A percentile compares a stretch with the other conserved stretches of the same genome.
Conservation (phyloP, 2,888 invertebrate genomes). For the Cataglyphis rosenhaueri region DNA sequence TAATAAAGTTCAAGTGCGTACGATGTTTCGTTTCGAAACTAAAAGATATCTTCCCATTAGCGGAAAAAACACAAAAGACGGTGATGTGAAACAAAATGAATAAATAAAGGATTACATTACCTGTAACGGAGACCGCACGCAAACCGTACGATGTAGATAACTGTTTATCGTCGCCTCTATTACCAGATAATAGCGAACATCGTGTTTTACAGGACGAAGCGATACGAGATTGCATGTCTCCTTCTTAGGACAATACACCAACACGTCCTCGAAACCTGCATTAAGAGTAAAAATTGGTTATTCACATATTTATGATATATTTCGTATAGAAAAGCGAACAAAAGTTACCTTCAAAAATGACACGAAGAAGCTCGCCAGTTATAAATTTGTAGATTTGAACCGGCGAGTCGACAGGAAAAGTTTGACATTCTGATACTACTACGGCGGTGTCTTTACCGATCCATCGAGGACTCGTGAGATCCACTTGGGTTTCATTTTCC, state of each 20-base stretch:
- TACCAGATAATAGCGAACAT: constrained; percentile 90
- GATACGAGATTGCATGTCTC: constrained; percentile 89
- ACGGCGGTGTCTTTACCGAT: constrained; percentile 87
- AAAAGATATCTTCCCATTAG: constrained; percentile 62
- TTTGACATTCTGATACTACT: constrained; percentile 85
- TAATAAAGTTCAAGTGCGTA: constrained; percentile 92
- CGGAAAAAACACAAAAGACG: not conserved
- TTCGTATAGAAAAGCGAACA: not conserved
- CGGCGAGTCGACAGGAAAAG: constrained; percentile 86
- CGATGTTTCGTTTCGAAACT: constrained; percentile 92
- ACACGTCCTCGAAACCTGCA: constrained; percentile 87
- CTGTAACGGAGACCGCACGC: constrained; percentile 91
- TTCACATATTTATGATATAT: not conserved
- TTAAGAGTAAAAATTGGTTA: not conserved
- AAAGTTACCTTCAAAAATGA: constrained; percentile 87
- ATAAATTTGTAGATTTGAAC: constrained; percentile 88
- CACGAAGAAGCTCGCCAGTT: constrained; percentile 89
- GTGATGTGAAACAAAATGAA: not conserved
- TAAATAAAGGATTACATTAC: constrained; percentile 83
- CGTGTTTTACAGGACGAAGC: constrained; percentile 88
- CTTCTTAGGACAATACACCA: constrained; percentile 89
- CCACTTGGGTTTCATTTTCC: constrained; percentile 71
- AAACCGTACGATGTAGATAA: constrained; percentile 87
- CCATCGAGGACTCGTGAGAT: constrained; percentile 80
- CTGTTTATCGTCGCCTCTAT: constrained; percentile 89